A percentile compares a stretch with the other conserved stretches of the same genome.
Conservation (phyloP, 2,113 vertebrate species). For the Himantopus leucocephalus region DNA sequence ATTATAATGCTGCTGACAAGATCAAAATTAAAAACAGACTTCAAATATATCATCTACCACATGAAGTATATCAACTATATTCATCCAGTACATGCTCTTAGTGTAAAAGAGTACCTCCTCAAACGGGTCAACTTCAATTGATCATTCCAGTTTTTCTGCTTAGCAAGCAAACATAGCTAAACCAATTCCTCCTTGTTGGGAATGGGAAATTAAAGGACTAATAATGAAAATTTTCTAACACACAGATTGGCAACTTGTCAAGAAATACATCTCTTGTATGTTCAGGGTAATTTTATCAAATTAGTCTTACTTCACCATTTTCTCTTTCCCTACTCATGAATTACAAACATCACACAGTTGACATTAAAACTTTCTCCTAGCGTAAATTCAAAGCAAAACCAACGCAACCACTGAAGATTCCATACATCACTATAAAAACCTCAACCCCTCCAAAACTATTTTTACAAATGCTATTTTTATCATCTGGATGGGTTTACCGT, state of each 20-base stretch:
- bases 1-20: background rate
- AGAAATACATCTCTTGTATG: background rate
- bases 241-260: background rate
- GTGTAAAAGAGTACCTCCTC: background rate
- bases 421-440: background rate
- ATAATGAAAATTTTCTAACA: background rate
- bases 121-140: background rate
- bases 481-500: background rate
- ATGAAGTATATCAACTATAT: background rate
- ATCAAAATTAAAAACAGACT: background rate
- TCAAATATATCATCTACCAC: background rate
- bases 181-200: background rate
- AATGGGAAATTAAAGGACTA: background rate
- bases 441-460: background rate
- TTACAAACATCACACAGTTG: background rate
- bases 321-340: background rate
- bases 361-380: background rate
- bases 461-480: background rate
- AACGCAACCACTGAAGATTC: slow-evolving; percentile 1
- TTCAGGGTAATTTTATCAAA: background rate
- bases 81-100: background rate
- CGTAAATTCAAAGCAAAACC: slow-evolving; percentile 7
- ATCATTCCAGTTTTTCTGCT: background rate
- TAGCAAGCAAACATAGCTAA: background rate
- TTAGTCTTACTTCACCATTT: background rate